These are phyloP conservation scores for Atethmia centrago DNA, from an alignment of 2,888 invertebrate genomes.

Conservation along the genomic window DNA sequence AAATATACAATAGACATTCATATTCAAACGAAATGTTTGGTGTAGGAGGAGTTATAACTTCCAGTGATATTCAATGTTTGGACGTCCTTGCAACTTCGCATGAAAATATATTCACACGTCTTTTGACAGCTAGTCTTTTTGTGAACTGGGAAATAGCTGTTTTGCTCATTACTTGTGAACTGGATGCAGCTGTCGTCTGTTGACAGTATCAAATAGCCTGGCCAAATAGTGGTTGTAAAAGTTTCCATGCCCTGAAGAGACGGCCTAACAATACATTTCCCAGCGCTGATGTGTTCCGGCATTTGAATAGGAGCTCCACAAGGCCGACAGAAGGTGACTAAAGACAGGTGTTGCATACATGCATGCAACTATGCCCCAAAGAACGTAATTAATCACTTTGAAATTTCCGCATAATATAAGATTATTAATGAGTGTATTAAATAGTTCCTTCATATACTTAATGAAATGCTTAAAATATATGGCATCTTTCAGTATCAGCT, in stretches of 20 bases:
- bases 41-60: conserved; percentile 51
- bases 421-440: conserved; percentile 35
- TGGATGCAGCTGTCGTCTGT: conserved; percentile 43
- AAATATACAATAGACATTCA: conserved; percentile 49
- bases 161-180: conserved; percentile 16
- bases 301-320: conserved; percentile 47
- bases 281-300: conserved; percentile 61
- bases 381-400: conserved; percentile 20
- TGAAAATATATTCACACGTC: conserved; percentile 26
- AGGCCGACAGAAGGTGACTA: conserved; percentile 40
- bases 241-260: conserved; percentile 53
- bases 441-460: conserved; percentile 13
- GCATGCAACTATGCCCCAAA: conserved; percentile 20
- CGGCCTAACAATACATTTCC: conserved; percentile 54
- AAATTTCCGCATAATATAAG: conserved; percentile 32
- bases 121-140: conserved; percentile 27
- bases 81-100: conserved; percentile 16
- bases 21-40: conserved; percentile 28
- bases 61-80: conserved; percentile 28
- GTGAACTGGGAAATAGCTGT: conserved; percentile 22
- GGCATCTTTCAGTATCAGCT: background rate
- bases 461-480: conserved; percentile 27
- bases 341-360: conserved; percentile 48
- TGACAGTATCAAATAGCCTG: conserved; percentile 56
- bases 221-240: conserved; percentile 57